Evolutionary conservation across 2,113 vertebrate genomes (phyloP), one percentile per base, ranked within the genome.

Genomic region (Struthio camelus): DNA sequence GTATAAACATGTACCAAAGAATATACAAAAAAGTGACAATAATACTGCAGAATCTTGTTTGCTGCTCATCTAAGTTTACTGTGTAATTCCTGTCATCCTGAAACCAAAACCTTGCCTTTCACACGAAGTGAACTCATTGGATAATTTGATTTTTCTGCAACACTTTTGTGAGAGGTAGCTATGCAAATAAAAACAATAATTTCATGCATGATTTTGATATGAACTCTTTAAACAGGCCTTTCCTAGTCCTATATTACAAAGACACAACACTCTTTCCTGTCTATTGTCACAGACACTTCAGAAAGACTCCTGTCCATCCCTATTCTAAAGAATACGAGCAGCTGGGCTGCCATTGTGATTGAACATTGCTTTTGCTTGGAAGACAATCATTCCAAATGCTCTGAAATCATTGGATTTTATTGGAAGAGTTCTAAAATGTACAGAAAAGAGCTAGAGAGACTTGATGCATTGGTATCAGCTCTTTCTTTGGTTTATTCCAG

Each of bases 321-420:
- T 76, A 1, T 48, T 44, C 44, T 71, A 34, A 11, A 71, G 36
- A 14, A 1, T 18, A 17, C 58, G 22, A 81, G 73, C 48, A 82
- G 28, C 46, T 5, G 0, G 54, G 70, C 86, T 95, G 32, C 58
- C n/a, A 61, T 76, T 62, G 84, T 82, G 66, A 85, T 69, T 65
- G 34, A 90, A 36, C 67, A 83, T 50, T 88, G 8, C 17, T 75
- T 92, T 80, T 92, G n/a, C 61, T 91, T 91, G 64, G 69, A 85
- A 80, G 53, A 17, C 19, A 77, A n/a, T 50, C 3, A 58, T 50
- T 70, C 61, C 14, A 67, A 70, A 23, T 88, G 48, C 54, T 94
- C 50, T 72, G 36, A 92, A 93, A 77, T 93, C 11, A 22, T 3
- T 76, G 32, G 12, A 75, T 87, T 89, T 84, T 84, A 61, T 38